Conservation (phyloP, 1,140 invertebrate species). For the Globodera ellingtonae region DNA sequence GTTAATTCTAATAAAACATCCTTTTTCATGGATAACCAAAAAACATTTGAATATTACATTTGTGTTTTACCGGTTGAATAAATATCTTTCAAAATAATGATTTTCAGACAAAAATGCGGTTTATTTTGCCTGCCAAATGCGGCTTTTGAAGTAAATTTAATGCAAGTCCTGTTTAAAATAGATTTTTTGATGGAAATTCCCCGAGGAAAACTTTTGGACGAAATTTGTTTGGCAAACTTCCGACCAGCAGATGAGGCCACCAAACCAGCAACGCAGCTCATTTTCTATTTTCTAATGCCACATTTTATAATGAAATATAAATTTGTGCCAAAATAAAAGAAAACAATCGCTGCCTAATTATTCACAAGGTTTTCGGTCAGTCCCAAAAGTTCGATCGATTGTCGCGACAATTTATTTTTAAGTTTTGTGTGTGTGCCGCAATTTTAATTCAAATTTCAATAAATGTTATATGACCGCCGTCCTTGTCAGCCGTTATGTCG, state of each 20-base stretch:
- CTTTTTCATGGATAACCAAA: too few species aligned
- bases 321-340: not conserved
- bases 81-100: too few species aligned
- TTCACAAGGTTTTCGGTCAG: not conserved
- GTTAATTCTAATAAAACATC: too few species aligned
- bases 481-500: conserved; percentile 49
- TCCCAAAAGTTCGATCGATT: not conserved
- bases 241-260: not conserved
- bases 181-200: not conserved
- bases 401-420: not conserved
- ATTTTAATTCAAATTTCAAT: not conserved
- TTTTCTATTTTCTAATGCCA: not conserved
- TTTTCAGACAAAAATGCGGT: too few species aligned
- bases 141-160: too few species aligned
- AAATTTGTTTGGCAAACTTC: not conserved
- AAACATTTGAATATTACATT: too few species aligned
- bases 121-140: too few species aligned
- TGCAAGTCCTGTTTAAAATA: too few species aligned
- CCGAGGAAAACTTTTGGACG: not conserved
- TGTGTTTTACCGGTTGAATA: too few species aligned
- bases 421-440: not conserved
- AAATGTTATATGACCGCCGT: conserved; percentile 23
- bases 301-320: not conserved
- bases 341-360: not conserved
- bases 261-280: not conserved